Evolutionary conservation across 2,113 vertebrate species (phyloP).

Genomic region (Pongo pygmaeus): DNA sequence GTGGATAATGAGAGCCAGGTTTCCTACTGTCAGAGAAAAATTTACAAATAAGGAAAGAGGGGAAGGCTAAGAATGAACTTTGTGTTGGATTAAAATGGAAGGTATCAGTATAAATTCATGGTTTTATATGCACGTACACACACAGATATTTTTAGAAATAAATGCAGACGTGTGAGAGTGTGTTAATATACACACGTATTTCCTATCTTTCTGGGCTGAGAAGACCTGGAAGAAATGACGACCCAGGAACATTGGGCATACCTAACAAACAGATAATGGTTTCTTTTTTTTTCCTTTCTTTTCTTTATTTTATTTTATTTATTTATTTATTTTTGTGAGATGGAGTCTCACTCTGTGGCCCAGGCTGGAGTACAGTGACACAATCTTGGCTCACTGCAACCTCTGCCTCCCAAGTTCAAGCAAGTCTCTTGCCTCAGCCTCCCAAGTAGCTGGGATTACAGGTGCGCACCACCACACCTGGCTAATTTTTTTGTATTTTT

Average conservation of each 20-base stretch:
- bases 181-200: not conserved
- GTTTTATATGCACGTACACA: not conserved
- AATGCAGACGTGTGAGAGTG: not conserved
- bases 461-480: too few species aligned
- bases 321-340: too few species aligned
- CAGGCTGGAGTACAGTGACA: too few species aligned
- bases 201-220: not conserved
- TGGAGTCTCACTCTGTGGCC: too few species aligned
- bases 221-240: not conserved
- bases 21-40: not conserved
- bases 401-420: too few species aligned
- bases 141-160: not conserved
- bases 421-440: too few species aligned
- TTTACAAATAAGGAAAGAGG: not conserved
- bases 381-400: too few species aligned
- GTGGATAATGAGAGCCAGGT: not conserved
- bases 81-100: not conserved
- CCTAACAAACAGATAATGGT: not conserved
- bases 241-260: not conserved
- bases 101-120: not conserved
- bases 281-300: not conserved
- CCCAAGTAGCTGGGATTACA: too few species aligned
- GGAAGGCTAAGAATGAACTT: slow-evolving; percentile 15
- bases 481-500: too few species aligned
- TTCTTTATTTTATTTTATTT: too few species aligned